These are phyloP conservation scores for Corythornis madagascariensis DNA, from an alignment of 2,113 vertebrate genomes.

Conservation along the genomic window DNA sequence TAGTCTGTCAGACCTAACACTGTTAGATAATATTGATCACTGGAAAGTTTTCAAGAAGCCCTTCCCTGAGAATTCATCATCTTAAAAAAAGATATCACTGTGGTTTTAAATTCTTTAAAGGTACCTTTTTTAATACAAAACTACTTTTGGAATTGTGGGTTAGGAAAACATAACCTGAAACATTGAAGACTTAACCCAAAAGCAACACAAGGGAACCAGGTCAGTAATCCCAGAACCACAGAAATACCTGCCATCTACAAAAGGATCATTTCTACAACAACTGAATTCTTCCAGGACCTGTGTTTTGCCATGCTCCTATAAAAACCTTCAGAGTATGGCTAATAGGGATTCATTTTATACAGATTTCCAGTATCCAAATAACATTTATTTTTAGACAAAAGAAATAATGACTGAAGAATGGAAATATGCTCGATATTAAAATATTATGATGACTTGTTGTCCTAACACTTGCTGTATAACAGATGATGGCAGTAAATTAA, in stretches of 20 bases:
- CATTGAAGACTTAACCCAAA: not conserved
- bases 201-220: not conserved
- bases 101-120: not conserved
- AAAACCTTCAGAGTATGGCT: not conserved
- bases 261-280: not conserved
- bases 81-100: not conserved
- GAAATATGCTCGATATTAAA: not conserved
- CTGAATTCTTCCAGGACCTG: not conserved
- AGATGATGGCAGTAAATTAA: constrained; percentile 1
- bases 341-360: not conserved
- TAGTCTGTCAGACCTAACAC: not conserved
- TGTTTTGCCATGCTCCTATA: not conserved
- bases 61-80: not conserved
- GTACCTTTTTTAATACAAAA: not conserved
- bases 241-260: not conserved
- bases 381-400: not conserved
- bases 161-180: not conserved
- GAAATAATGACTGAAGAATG: not conserved
- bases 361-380: not conserved
- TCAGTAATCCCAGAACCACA: not conserved
- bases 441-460: not conserved
- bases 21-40: not conserved
- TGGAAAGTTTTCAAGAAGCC: not conserved
- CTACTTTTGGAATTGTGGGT: not conserved
- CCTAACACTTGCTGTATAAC: not conserved